phyloP scores from a whole-genome alignment of 2,888 invertebrate genomes.

The Stenolophus ochropezus region DNA sequence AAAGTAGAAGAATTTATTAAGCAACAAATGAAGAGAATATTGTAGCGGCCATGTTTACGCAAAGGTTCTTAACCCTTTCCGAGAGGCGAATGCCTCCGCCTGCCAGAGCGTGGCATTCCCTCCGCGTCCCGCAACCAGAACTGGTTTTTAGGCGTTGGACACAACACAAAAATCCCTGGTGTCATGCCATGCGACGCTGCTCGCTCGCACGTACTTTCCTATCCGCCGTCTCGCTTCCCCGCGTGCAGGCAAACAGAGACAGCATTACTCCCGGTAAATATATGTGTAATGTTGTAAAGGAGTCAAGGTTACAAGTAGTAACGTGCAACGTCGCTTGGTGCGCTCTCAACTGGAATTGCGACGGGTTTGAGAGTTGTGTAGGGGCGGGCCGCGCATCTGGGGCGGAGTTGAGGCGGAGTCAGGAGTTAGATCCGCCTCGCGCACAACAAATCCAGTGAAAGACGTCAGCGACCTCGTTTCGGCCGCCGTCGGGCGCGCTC shows the following conservation, averaged over 20 bases:
- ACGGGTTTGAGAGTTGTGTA: conserved; percentile 64
- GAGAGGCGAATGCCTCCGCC: conserved; percentile 54
- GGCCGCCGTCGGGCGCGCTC: conserved; percentile 65
- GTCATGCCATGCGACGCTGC: conserved; percentile 23
- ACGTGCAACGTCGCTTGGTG: conserved; percentile 69
- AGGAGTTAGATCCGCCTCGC: conserved; percentile 66
- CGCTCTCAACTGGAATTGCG: conserved; percentile 66
- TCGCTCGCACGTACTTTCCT: neutral
- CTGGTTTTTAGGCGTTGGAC: conserved; percentile 52
- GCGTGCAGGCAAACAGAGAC: neutral
- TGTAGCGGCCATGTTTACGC: conserved; percentile 59
- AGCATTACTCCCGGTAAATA: neutral
- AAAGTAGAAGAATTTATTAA: too few species aligned
- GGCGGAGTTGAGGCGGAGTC: conserved; percentile 67
- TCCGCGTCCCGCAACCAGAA: conserved; percentile 6
- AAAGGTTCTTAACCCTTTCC: conserved; percentile 60
- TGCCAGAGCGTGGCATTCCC: conserved; percentile 28
- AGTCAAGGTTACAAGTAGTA: conserved; percentile 71
- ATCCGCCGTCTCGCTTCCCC: neutral
- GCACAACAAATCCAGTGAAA: conserved; percentile 69
- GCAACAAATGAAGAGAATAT: conserved; percentile 35
- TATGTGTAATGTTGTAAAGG: conserved; percentile 48
- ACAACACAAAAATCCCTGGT: conserved; percentile 46
- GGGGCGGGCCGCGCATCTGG: conserved; percentile 59
- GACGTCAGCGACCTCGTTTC: conserved; percentile 67